Evolutionary conservation across 2,888 invertebrate genomes (phyloP), one percentile per base, ranked within the genome.

Genomic region (Lysandra bellargus): DNA sequence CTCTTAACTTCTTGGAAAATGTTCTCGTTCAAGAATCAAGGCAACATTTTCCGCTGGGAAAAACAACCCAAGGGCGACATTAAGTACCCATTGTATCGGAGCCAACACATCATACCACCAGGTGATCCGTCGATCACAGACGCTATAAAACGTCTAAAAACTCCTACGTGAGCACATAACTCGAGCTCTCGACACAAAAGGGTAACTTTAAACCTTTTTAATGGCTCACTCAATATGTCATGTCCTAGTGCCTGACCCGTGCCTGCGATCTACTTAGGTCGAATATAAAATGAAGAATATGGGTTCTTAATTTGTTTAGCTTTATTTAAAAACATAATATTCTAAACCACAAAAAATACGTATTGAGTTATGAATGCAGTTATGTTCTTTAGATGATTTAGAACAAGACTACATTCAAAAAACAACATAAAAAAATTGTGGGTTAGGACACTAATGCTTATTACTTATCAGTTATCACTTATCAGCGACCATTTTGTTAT

Each of bases 161-260:
- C 23, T n/a, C 40, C 74, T 44, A 30, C 30, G 75, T 30, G 75
- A 75, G 75, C 53, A 75, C 75, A 53, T 75, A 75, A 75, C 75
- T 49, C 49, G 44, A 49, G 44, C 75, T 53, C 75, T 75, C 49
- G 49, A 49, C 30, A 30, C 23, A 23, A 64, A 30, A 64, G 30
- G 61, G 64, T 23, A 64, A 64, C 64, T 64, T 64, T 64, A 64
- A 64, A 64, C 64, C 30, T 64, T 64, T 64, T 64, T 64, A 64
- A 64, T 64, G 30, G 64, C 64, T 64, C 64, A 64, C 30, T 64
- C 30, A 64, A 64, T 30, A 64, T 64, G 64, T 64, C 64, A 9
- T 64, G 64, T 64, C 64, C 30, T 30, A 30, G 23, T 23, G 23
- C 23, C 23, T 23, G 64, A 64, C 64, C 23, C 1, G 30, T 9